Evolutionary conservation across 2,888 invertebrate species (phyloP), one percentile per base, ranked within the genome.

Genomic region (Nemotelus pantherinus): DNA sequence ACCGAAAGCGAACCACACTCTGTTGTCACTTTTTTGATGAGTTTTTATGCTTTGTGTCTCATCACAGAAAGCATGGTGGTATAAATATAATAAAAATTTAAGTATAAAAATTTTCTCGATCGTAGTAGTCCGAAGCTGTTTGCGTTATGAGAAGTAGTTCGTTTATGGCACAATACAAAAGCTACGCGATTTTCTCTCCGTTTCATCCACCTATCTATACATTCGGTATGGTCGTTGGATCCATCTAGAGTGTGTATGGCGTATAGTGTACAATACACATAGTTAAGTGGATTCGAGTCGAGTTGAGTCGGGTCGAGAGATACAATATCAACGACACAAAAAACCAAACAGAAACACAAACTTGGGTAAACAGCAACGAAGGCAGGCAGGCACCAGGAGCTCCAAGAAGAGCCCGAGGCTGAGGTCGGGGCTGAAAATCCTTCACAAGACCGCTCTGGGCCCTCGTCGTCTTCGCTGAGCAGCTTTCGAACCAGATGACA

Each of bases 11-110:
- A 53, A 53, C 47, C 70, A 70, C 70, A 70, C 70, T 70, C 70
- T 60, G 47, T 60, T 74, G 74, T 74, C 67, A 68, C 58, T 77
- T 77, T 76, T 77, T 68, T 77, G 65, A 77, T 77, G 77, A 77
- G 77, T 67, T 77, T 68, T 77, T 77, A 68, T 77, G 67, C 58
- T 76, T 76, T 76, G 76, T 78, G 70, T 75, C 78, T 75, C 78
- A 75, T 63, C 75, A 68, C 65, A 68, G 65, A 77, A 65, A 67
- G 77, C 70, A 68, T 77, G 74, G 74, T 63, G 74, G 86, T 86
- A 86, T 86, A 86, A 86, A 86, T 87, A 87, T 86, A 86, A 86
- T 86, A 86, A 86, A 86, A 85, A 85, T 86, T 87, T 86, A 85
- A 85, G 84, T 85, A 86, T 86, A 86, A 86, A 86, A 86, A 86